Evolutionary conservation across 1,140 invertebrate genomes (phyloP).

Genomic region (Drosophila paulistorum): DNA sequence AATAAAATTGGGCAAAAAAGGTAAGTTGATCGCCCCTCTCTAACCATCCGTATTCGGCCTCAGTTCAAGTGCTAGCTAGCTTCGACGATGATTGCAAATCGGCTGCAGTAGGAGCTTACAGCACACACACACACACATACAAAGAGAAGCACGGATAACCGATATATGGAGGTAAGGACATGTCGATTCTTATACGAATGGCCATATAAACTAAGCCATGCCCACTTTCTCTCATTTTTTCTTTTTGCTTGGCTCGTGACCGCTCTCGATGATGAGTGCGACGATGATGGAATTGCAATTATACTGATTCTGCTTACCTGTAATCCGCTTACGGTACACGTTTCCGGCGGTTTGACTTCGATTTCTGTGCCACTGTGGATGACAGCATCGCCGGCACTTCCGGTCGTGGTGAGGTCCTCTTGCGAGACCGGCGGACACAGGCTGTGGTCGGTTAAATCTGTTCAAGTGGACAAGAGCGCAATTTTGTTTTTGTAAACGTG

Average conservation of each 20-base stretch:
- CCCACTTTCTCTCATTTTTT: neutral
- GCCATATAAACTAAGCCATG: neutral
- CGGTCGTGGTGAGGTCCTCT: slow-evolving; percentile 66
- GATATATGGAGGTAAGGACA: neutral
- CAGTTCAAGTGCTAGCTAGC: slow-evolving; percentile 17
- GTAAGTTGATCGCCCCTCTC: slow-evolving; percentile 29
- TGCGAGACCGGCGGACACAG: slow-evolving; percentile 70
- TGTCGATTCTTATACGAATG: slow-evolving; percentile 4
- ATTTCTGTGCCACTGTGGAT: slow-evolving; percentile 73
- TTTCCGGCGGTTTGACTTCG: slow-evolving; percentile 75
- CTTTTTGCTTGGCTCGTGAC: slow-evolving; percentile 15
- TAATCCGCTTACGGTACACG: slow-evolving; percentile 84
- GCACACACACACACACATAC: neutral
- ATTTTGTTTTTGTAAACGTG: slow-evolving; percentile 49
- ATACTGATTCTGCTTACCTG: slow-evolving; percentile 83
- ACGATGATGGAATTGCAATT: slow-evolving; percentile 69
- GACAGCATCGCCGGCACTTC: slow-evolving; percentile 62
- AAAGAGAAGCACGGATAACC: neutral
- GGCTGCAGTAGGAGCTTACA: slow-evolving; percentile 8
- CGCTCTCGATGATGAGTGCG: slow-evolving; percentile 53
- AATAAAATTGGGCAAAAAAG: slow-evolving; percentile 49
- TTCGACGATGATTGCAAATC: slow-evolving; percentile 1
- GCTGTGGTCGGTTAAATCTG: slow-evolving; percentile 74
- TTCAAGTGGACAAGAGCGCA: slow-evolving; percentile 58
- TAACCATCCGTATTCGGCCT: neutral